Base-by-base conservation (phyloP, 2,797 vertebrate species). In the Loriculus beryllinus region DNA sequence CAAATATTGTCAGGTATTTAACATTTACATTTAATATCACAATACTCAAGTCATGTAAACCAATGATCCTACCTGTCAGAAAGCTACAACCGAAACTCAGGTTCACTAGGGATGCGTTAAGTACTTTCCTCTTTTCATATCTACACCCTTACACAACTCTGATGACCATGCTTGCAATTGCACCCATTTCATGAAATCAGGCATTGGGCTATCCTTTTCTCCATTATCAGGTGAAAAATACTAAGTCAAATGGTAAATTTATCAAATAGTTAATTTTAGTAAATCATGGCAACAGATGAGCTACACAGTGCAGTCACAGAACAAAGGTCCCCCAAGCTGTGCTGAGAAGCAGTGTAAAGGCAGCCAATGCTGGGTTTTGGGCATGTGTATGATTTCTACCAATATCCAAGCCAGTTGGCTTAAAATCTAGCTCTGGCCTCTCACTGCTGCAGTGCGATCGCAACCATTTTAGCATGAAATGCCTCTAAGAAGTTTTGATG, bases 1-100 rank as follows among this genome's bases (percentile, higher is more conserved):
- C 90, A 88, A 80, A 76, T 88, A 86, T 82, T 29, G 49, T 59
- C 68, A 80, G 90, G 88, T 56, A 90, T 89, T 49, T 90, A 88
- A 90, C 56, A 86, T 20, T 45, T 37, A 62, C 63, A 48, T 29
- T 65, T 33, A 48, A 21, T 86, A 25, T 40, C 79, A 74, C 39
- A 87, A 96, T 29, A 75, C 42, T 83, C 54, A 29, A 88, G 59
- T 57, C 45, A 60, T 90, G 89, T 83, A 87, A 82, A 63, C 88
- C 15, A 12, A 72, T 42, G 47, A 60, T 60, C 35, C 89, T 97
- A 93, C 74, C 33, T 39, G 67, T 86, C 77, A 96, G 63, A 89
- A 88, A 91, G 68, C 76, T 77, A 60, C 71, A 60, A 72, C 40
- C 59, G 33, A 91, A 93, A 94, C 47, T 92, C 54, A 62, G 26